Evolutionary conservation across 2,113 vertebrate species (phyloP).

Genomic region (Smithornis capensis): DNA sequence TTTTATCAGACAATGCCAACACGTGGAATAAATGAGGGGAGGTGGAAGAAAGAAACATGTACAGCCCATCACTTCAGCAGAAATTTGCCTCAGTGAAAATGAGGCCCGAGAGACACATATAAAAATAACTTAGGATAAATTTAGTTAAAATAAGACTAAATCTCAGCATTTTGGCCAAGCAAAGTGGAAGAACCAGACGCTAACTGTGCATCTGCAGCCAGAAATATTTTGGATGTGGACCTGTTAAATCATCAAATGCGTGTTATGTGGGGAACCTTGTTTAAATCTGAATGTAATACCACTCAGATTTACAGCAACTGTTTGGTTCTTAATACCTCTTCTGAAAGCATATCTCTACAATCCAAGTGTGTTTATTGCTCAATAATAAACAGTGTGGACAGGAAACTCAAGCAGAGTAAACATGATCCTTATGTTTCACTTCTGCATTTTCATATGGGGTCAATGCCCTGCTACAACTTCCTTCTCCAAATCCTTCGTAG

Average conservation of each 20-base stretch:
- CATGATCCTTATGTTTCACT: slow-evolving; percentile 67
- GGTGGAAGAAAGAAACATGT: neutral
- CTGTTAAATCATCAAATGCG: slow-evolving; percentile 55
- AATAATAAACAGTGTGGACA: slow-evolving; percentile 73
- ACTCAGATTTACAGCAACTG: slow-evolving; percentile 70
- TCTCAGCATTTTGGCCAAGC: slow-evolving; percentile 48
- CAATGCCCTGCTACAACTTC: slow-evolving; percentile 48
- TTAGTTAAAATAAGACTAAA: slow-evolving; percentile 60
- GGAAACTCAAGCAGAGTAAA: slow-evolving; percentile 72
- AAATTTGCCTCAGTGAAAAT: slow-evolving; percentile 9
- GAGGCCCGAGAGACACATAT: neutral
- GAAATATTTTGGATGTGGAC: slow-evolving; percentile 23
- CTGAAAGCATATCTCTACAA: slow-evolving; percentile 58
- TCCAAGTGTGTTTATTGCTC: slow-evolving; percentile 73
- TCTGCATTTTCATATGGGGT: slow-evolving; percentile 53
- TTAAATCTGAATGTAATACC: slow-evolving; percentile 61
- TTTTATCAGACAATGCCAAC: neutral
- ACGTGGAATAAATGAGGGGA: neutral
- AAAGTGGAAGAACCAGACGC: slow-evolving; percentile 23
- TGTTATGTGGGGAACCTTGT: slow-evolving; percentile 41
- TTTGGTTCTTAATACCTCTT: slow-evolving; percentile 70
- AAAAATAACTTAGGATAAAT: slow-evolving; percentile 46
- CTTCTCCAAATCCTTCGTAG: neutral
- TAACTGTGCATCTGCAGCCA: slow-evolving; percentile 21
- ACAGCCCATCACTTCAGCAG: neutral